These are phyloP conservation scores for Idris sp. DNA, from an alignment of 1,140 invertebrate species.

Conservation along the genomic window DNA sequence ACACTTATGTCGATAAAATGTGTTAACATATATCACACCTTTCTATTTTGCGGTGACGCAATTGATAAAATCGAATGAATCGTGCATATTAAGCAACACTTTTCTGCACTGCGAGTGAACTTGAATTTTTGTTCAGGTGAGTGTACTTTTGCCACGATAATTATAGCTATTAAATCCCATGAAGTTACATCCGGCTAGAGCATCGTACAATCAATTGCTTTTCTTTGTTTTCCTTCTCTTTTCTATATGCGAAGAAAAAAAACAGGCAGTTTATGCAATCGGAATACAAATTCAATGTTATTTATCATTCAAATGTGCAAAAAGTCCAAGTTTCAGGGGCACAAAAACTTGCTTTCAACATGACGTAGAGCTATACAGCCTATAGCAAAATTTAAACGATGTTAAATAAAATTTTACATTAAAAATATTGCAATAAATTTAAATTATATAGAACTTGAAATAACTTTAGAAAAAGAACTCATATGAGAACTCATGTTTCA, in stretches of 20 bases:
- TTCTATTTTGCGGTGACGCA: slow-evolving; percentile 54
- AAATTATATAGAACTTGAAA: too few relatives aligned
- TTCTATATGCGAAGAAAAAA: slow-evolving; percentile 29
- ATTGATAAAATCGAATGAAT: slow-evolving; percentile 59
- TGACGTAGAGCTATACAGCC: slow-evolving; percentile 16
- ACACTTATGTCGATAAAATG: slow-evolving; percentile 33
- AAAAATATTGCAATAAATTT: too few relatives aligned
- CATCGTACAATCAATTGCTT: slow-evolving; percentile 47
- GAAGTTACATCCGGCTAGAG: slow-evolving; percentile 56
- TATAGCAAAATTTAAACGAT: too few relatives aligned
- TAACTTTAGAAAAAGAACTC: too few relatives aligned
- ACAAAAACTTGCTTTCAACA: slow-evolving; percentile 10
- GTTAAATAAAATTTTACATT: too few relatives aligned
- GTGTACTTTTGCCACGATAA: slow-evolving; percentile 40
- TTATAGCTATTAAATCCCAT: slow-evolving; percentile 59
- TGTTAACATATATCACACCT: slow-evolving; percentile 48
- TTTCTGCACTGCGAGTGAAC: slow-evolving; percentile 40
- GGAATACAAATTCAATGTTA: slow-evolving; percentile 37
- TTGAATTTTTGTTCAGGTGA: slow-evolving; percentile 47
- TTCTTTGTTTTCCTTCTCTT: slow-evolving; percentile 49
- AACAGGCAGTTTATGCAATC: slow-evolving; percentile 41
- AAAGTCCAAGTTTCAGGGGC: slow-evolving; percentile 14
- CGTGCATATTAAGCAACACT: slow-evolving; percentile 44
- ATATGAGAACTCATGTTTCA: too few relatives aligned
- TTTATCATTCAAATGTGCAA: slow-evolving; percentile 21